Conservation (phyloP, 2,888 invertebrate species). For the Synergus laeviventris region DNA sequence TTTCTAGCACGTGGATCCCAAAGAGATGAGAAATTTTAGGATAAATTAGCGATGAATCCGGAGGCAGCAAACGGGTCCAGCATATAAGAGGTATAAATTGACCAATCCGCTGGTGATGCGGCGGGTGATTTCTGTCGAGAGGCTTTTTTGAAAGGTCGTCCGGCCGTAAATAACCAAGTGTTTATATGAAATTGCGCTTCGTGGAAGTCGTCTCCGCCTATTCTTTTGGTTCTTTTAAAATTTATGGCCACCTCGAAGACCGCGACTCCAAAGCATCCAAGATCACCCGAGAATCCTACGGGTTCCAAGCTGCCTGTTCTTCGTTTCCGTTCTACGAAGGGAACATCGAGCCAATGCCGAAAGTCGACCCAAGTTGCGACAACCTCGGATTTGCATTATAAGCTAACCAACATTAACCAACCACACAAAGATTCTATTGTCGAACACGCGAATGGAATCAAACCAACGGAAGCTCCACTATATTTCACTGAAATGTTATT, state of each 20-base stretch:
- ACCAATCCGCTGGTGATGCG: conserved; percentile 45
- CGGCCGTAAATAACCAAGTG: conserved; percentile 66
- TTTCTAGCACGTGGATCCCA: conserved; percentile 38
- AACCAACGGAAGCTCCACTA: conserved; percentile 32
- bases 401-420: conserved; percentile 40
- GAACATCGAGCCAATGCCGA: conserved; percentile 35
- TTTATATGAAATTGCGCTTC: conserved; percentile 69
- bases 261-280: conserved; percentile 47
- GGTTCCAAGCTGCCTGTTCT: conserved; percentile 32
- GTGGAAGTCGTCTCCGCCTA: conserved; percentile 59
- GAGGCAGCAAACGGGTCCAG: conserved; percentile 27
- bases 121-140: conserved; percentile 45
- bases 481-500: conserved; percentile 33
- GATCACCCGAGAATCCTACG: conserved; percentile 40
- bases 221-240: conserved; percentile 56
- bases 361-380: conserved; percentile 35
- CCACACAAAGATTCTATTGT: conserved; percentile 40
- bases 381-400: conserved; percentile 40
- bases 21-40: conserved; percentile 21
- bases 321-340: conserved; percentile 40
- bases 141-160: conserved; percentile 49
- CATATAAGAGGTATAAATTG: conserved; percentile 46
- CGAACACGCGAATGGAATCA: conserved; percentile 34
- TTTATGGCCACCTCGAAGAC: conserved; percentile 62
- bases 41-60: conserved; percentile 37